phyloP scores from a whole-genome alignment of 2,113 vertebrate species.

The Neodontobutis hainanensis region DNA sequence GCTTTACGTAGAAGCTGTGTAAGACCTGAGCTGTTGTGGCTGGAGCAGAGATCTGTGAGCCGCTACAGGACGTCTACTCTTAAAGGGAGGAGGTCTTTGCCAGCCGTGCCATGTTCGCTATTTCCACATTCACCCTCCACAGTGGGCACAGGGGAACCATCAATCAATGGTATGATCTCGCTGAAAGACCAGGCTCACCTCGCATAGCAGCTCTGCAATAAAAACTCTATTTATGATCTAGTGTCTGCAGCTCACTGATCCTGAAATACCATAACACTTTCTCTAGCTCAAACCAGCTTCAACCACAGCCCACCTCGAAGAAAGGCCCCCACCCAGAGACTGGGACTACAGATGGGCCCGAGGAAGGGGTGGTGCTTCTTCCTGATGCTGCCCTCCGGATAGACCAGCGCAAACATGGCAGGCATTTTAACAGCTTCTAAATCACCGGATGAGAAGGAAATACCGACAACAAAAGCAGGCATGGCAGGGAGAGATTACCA shows the following conservation, averaged over 20 bases:
- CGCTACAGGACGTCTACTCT: constrained; percentile 39
- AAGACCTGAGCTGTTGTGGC: constrained; percentile 27
- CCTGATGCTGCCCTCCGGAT: constrained; percentile 27
- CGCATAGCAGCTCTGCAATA: constrained; percentile 54
- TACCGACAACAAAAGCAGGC: neutral
- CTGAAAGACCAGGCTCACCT: constrained; percentile 43
- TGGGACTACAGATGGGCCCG: constrained; percentile 10
- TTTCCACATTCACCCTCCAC: constrained; percentile 22
- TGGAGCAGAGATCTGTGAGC: constrained; percentile 24
- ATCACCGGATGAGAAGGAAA: constrained; percentile 43
- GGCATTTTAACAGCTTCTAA: constrained; percentile 46
- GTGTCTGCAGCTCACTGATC: constrained; percentile 40
- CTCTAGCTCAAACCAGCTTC: constrained; percentile 47
- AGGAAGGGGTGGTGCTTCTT: neutral
- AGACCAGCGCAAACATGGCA: constrained; percentile 8
- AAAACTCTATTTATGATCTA: constrained; percentile 71
- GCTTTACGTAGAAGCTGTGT: constrained; percentile 17
- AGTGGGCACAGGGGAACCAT: constrained; percentile 22
- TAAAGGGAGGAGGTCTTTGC: constrained; percentile 25
- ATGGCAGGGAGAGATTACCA: constrained; percentile 5
- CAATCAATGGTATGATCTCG: constrained; percentile 51
- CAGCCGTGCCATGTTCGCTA: constrained; percentile 1
- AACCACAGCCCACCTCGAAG: constrained; percentile 44
- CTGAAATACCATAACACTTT: constrained; percentile 59
- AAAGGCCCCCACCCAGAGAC: constrained; percentile 35